These are phyloP conservation scores for Ornithoptera priamus DNA, from an alignment of 2,888 invertebrate genomes.

Conservation along the genomic window DNA sequence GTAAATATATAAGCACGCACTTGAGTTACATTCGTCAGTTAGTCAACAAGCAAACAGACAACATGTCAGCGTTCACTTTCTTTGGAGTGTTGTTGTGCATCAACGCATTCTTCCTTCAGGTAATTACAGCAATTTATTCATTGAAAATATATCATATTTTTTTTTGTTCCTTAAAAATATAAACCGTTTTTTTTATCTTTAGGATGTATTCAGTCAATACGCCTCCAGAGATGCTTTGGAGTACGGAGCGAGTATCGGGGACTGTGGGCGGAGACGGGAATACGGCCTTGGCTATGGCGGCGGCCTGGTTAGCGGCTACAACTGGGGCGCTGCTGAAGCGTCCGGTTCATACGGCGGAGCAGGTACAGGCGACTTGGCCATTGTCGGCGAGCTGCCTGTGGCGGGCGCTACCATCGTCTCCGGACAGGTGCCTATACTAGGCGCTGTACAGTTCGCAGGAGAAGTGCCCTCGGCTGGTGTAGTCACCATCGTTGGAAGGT, in stretches of 20 bases:
- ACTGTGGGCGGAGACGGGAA: too few species aligned
- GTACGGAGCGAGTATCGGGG: too few species aligned
- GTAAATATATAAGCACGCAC: neutral
- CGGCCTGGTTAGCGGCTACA: too few species aligned
- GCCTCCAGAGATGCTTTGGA: too few species aligned
- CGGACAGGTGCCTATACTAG: constrained; percentile 26
- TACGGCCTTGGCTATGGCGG: too few species aligned
- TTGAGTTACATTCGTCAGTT: neutral
- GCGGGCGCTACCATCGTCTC: constrained; percentile 17
- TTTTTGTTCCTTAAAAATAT: too few species aligned
- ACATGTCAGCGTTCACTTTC: constrained; percentile 2
- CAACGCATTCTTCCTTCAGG: constrained; percentile 4
- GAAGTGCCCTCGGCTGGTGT: constrained; percentile 20
- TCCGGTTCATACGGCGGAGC: constrained; percentile 19
- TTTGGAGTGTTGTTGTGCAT: neutral
- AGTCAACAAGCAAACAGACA: neutral
- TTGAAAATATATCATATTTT: too few species aligned
- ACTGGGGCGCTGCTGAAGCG: neutral
- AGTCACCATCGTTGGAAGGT: constrained; percentile 19
- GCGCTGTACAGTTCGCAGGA: constrained; percentile 24
- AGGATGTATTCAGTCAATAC: too few species aligned
- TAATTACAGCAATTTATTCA: neutral
- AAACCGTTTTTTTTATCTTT: too few species aligned
- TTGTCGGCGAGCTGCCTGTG: constrained; percentile 26
- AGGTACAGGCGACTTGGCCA: constrained; percentile 22